These are phyloP conservation scores for Apomyelois bistriatella DNA, from an alignment of 2,888 invertebrate genomes.

Conservation along the genomic window DNA sequence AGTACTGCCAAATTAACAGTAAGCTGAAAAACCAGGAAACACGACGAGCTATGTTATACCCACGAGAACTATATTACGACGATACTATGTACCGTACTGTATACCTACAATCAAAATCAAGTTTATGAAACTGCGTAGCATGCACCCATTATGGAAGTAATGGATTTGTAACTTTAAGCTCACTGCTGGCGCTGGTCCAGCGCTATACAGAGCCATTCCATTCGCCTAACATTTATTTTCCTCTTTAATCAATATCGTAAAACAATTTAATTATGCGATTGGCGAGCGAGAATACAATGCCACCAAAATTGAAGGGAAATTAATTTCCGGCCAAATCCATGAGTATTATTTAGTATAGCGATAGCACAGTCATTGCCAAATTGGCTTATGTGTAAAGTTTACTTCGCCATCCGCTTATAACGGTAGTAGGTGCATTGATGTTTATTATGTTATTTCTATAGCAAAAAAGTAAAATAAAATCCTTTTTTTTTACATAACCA, in stretches of 20 bases:
- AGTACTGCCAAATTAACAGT: no score
- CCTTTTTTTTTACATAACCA: no score
- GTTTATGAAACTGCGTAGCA: no score
- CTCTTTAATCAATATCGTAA: slow-evolving; percentile 25
- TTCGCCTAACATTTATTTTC: slow-evolving; percentile 40
- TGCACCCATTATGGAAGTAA: background rate
- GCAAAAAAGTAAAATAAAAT: no score
- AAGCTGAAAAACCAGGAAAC: no score
- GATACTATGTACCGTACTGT: no score
- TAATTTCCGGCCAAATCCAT: background rate
- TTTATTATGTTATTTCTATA: background rate
- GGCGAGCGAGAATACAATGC: background rate
- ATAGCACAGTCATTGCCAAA: slow-evolving; percentile 3
- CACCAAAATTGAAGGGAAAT: slow-evolving; percentile 4
- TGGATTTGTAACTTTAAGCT: background rate
- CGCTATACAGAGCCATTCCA: slow-evolving; percentile 27
- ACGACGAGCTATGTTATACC: no score
- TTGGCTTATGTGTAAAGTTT: slow-evolving; percentile 5
- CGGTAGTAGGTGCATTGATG: background rate
- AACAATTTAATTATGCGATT: slow-evolving; percentile 11
- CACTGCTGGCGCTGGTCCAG: slow-evolving; percentile 41
- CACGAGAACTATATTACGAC: no score
- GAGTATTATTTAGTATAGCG: background rate
- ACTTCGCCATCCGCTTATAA: background rate
- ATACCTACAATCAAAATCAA: no score